phyloP scores from a whole-genome alignment of 2,797 vertebrate genomes.

The Gambelia wislizenii region DNA sequence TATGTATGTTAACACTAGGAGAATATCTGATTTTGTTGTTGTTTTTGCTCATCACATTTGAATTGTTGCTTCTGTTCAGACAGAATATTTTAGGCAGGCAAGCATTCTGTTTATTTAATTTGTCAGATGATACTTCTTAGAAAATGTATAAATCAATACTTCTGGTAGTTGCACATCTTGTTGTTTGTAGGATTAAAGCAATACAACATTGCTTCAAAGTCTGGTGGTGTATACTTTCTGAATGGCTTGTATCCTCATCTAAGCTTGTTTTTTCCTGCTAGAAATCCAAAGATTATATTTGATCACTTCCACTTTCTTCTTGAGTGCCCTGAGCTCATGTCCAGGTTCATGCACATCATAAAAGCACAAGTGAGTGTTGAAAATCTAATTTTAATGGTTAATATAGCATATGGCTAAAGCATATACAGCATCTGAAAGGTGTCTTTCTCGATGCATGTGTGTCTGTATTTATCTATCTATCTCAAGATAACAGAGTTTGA shows the following conservation, averaged over 20 bases:
- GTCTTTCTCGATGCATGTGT: too few relatives aligned
- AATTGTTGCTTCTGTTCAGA: not conserved
- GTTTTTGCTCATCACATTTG: not conserved
- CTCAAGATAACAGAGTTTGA: not conserved
- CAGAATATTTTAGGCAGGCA: not conserved
- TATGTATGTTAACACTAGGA: not conserved
- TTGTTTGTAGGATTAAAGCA: not conserved
- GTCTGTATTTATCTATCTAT: too few relatives aligned
- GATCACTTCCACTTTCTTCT: slow-evolving; percentile 98
- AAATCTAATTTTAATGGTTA: slow-evolving; percentile 13
- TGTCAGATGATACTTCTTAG: not conserved
- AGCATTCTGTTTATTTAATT: not conserved
- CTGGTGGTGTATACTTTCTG: not conserved
- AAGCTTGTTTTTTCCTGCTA: slow-evolving; percentile 70
- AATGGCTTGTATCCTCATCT: slow-evolving; percentile 20
- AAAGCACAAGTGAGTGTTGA: slow-evolving; percentile 91
- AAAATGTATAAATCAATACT: not conserved
- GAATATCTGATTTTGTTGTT: not conserved
- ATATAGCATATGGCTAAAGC: not conserved
- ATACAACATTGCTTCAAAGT: not conserved
- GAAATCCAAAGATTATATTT: slow-evolving; percentile 99
- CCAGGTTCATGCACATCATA: slow-evolving; percentile 99
- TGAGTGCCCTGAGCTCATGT: slow-evolving; percentile 98
- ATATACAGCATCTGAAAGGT: not conserved
- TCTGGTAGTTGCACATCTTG: not conserved